A percentile compares a stretch with the other conserved stretches of the same genome.
phyloP scores from a whole-genome alignment of 2,113 vertebrate species.

The Pan paniscus region DNA sequence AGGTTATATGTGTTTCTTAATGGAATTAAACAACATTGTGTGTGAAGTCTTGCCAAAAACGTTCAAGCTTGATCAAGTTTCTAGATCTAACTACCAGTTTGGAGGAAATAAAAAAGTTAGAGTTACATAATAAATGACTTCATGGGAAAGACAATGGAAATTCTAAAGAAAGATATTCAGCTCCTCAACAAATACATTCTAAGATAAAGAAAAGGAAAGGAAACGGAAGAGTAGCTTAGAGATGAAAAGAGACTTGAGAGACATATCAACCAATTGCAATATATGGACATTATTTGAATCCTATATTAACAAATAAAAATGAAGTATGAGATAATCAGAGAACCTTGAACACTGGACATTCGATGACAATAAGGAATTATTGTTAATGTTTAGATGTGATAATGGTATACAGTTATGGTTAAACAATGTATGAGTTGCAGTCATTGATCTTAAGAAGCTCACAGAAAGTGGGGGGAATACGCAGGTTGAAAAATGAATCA shows the following conservation, averaged over 20 bases:
- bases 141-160: neutral
- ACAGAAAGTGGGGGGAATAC: neutral
- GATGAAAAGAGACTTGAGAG: neutral
- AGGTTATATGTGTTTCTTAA: neutral
- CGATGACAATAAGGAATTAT: neutral
- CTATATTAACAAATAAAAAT: neutral
- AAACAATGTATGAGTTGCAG: neutral
- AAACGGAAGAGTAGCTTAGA: neutral
- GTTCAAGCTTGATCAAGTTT: neutral
- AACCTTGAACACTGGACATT: neutral
- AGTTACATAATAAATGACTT: neutral
- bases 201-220: neutral
- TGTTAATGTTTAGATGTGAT: conserved; percentile 6
- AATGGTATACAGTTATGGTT: neutral
- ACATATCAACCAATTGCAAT: neutral
- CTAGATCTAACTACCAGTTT: neutral
- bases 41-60: neutral
- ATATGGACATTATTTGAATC: neutral
- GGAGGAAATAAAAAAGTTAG: neutral
- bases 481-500: neutral
- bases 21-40: neutral
- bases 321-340: neutral
- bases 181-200: neutral
- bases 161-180: neutral
- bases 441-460: neutral